Conservation (phyloP, 2,888 invertebrate species). For the Hermodice carunculata region DNA sequence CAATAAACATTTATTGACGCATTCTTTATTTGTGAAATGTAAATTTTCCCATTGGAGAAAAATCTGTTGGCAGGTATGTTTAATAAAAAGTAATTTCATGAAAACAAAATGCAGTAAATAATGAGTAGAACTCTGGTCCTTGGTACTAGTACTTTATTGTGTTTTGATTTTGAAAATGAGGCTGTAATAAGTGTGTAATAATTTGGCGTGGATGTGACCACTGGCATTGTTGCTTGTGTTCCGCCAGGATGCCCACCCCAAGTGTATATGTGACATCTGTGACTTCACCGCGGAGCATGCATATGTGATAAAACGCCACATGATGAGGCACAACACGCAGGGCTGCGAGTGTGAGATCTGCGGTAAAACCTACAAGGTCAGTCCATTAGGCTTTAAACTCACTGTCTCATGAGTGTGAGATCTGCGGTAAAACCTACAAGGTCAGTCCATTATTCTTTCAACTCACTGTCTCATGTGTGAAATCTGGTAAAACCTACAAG, state of each 20-base stretch:
- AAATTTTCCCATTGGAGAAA: too few relatives aligned
- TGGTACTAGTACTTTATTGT: background rate
- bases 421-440: constrained; percentile 70
- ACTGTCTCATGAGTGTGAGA: constrained; percentile 65
- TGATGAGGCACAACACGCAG: constrained; percentile 65
- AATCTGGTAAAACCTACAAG: too few relatives aligned
- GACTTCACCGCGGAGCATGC: constrained; percentile 68
- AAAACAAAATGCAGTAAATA: background rate
- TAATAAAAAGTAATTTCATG: background rate
- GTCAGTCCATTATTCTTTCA: too few relatives aligned
- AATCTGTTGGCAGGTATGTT: too few relatives aligned
- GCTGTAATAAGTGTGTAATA: too few relatives aligned
- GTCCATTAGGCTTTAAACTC: too few relatives aligned
- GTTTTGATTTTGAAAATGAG: too few relatives aligned
- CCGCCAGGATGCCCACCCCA: constrained; percentile 63
- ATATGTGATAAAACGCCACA: constrained; percentile 69
- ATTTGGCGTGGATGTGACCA: too few relatives aligned
- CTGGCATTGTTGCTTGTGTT: too few relatives aligned
- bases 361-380: constrained; percentile 69
- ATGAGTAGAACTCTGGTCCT: background rate
- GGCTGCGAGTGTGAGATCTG: constrained; percentile 68
- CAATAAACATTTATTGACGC: too few relatives aligned
- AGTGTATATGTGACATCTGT: constrained; percentile 66
- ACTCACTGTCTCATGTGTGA: too few relatives aligned
- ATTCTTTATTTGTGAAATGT: too few relatives aligned